Base-by-base conservation (phyloP, 2,113 vertebrate species). In the Paramormyrops kingsleyae region DNA sequence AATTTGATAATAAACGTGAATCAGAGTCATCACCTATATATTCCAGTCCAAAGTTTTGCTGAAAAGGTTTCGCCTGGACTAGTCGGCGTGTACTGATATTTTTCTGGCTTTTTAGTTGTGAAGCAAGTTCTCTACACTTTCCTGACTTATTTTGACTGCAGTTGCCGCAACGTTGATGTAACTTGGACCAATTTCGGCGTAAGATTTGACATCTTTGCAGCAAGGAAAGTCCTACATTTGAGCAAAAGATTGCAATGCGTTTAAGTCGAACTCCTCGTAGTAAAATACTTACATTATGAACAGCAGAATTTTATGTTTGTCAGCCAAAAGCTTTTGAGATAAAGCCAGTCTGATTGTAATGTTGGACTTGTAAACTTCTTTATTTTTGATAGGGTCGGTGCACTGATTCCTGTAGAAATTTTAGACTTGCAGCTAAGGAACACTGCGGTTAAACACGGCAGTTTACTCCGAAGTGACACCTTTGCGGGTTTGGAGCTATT, bases 111-210 rank as follows among this genome's bases (percentile, higher is more conserved):
- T 84, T n/a, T 47, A 44, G 83, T 84, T 21, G 39, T 84, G 44
- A 24, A 46, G 44, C 12, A 84, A 84, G 74, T 80, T 80, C 74
- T 80, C 31, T 19, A 80, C 74, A 84, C 39, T 44, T 84, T 84
- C 46, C 83, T 24, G 83, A 46, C 24, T 39, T 47, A 46, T 84
- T 84, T 42, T 84, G 44, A 84, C 83, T 44, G 83, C 19, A 46
- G 42, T 84, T 84, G 21, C 19, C 44, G 83, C 44, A 84, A 47
- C 10, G 83, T 84, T 84, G 83, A 84, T 84, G 83, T 84, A 84
- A 84, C 83, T 84, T 47, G 83, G 83, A 47, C 83, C 83, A 84
- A 84, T 84, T 84, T 47, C 83, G 44, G 83, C 83, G 83, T 84
- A 84, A 84, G 42, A 84, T 84, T 10, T 84, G 44, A 84, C 83